Evolutionary conservation across 2,797 vertebrate genomes (phyloP).

Genomic region (Parotocinclus haroldoi): DNA sequence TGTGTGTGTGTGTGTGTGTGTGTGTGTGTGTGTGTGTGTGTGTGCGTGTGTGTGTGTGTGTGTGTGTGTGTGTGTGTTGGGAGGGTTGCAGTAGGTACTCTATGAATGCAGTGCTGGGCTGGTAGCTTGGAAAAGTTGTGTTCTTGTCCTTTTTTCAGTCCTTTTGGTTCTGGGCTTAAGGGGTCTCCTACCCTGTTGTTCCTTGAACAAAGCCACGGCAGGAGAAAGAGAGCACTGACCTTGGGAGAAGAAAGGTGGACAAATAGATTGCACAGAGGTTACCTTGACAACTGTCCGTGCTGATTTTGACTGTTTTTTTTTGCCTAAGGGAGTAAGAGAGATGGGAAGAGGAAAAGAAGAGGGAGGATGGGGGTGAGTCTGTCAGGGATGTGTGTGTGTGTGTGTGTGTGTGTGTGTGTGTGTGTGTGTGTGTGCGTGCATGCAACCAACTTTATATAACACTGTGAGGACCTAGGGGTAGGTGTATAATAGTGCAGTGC

Average conservation of each 20-base stretch:
- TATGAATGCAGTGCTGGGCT: conserved; percentile 45
- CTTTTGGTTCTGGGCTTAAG: conserved; percentile 44
- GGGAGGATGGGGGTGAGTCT: conserved; percentile 39
- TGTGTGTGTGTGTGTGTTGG: conserved; percentile 36
- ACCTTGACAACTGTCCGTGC: conserved; percentile 91
- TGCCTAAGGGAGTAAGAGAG: conserved; percentile 45
- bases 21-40: too few relatives aligned
- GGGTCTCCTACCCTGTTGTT: conserved; percentile 46
- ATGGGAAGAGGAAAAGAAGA: conserved; percentile 9
- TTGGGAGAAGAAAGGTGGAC: conserved; percentile 75
- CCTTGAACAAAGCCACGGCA: conserved; percentile 38
- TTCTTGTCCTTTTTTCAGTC: conserved; percentile 53
- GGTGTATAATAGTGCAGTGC: too few relatives aligned
- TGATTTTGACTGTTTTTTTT: conserved; percentile 62
- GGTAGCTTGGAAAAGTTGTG: conserved; percentile 48
- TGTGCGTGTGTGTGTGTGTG: conserved; percentile 27
- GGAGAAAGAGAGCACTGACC: conserved; percentile 44
- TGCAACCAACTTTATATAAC: too few relatives aligned
- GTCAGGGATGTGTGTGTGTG: conserved; percentile 32
- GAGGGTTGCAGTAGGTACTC: conserved; percentile 16
- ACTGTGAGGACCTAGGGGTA: not conserved
- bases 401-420: not conserved
- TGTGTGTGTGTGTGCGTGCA: not conserved
- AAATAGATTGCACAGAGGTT: conserved; percentile 91
- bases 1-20: too few relatives aligned